Base-by-base conservation (phyloP, 2,888 invertebrate species). In the Malthinus seriepunctatus region DNA sequence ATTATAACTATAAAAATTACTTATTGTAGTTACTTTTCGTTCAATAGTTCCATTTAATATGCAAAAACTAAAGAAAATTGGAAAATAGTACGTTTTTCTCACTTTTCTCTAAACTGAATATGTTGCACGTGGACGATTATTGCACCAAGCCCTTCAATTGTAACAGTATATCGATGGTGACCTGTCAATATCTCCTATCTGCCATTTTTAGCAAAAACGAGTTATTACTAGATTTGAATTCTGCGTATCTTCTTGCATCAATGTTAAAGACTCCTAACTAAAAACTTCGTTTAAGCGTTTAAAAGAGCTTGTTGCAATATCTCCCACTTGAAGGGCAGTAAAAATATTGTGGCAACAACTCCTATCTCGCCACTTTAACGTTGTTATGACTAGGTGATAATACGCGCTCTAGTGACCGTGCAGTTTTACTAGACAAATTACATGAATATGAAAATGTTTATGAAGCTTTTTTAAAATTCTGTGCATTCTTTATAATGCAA, bases 311-410 rank as follows among this genome's bases (percentile, higher is more conserved):
- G 42, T 42, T 42, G 42, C 8, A 42, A 42, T 42, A 11, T 42
- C 23, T 42, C 42, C 42, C 42, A 42, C 15, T 8, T 14, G 42
- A 42, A 23, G 8, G 42, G 23, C 42, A 23, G 23, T 42, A 23
- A 42, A 42, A 42, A 42, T 42, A 42, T 42, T 14, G 42, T 42
- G 42, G 42, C 23, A 42, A 42, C 42, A 42, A 9, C 23, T 42
- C 42, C 42, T 42, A 42, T 42, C 42, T 15, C 23, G 42, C 23
- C 23, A 42, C 15, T 42, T 42, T 42, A 42, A 23, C 23, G 42
- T 42, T 42, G 15, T 42, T 42, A 42, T 42, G 42, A 14, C 42
- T 8, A 23, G 2, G 5, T 23, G 23, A 23, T 23, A 23, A 23
- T 23, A 23, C 23, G 23, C 23, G 23, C 23, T 23, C 23, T 23